A percentile compares a stretch with the other conserved stretches of the same genome.
phyloP scores from a whole-genome alignment of 2,888 invertebrate species.

The Cerastis rubricosa region DNA sequence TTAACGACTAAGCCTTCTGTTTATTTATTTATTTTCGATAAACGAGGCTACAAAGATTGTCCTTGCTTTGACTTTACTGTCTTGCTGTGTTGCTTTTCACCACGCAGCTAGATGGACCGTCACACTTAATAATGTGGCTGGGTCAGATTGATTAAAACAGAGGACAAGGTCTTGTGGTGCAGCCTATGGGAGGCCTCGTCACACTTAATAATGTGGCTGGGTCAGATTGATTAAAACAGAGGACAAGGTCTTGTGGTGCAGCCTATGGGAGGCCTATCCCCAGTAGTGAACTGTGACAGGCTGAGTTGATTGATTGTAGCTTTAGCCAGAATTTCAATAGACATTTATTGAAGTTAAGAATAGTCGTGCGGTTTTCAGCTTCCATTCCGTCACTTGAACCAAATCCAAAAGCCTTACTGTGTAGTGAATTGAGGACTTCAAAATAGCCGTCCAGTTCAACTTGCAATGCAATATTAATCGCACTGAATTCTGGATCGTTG shows the following conservation, averaged over 20 bases:
- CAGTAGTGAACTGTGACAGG: background rate
- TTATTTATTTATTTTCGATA: background rate
- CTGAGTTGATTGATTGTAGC: background rate
- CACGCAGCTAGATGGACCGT: too few relatives aligned
- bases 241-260: background rate
- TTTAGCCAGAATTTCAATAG: background rate
- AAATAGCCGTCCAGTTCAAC: slow-evolving; percentile 64
- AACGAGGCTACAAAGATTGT: background rate
- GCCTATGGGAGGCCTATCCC: background rate
- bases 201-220: background rate
- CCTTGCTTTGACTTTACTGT: background rate
- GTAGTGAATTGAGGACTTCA: slow-evolving; percentile 64
- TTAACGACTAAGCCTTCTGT: too few relatives aligned
- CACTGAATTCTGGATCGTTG: slow-evolving; percentile 63
- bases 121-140: background rate
- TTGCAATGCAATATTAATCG: slow-evolving; percentile 74
- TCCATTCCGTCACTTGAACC: slow-evolving; percentile 53
- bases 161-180: background rate
- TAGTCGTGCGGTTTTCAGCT: background rate
- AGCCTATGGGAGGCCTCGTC: background rate
- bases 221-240: background rate
- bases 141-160: background rate
- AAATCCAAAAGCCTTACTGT: slow-evolving; percentile 56
- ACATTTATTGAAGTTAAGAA: background rate
- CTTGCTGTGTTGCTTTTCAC: background rate